Percentiles rank a stretch among this genome's conserved stretches.
Evolutionary conservation across 2,113 vertebrate genomes (phyloP).

Genomic region (Tragelaphus scriptus): DNA sequence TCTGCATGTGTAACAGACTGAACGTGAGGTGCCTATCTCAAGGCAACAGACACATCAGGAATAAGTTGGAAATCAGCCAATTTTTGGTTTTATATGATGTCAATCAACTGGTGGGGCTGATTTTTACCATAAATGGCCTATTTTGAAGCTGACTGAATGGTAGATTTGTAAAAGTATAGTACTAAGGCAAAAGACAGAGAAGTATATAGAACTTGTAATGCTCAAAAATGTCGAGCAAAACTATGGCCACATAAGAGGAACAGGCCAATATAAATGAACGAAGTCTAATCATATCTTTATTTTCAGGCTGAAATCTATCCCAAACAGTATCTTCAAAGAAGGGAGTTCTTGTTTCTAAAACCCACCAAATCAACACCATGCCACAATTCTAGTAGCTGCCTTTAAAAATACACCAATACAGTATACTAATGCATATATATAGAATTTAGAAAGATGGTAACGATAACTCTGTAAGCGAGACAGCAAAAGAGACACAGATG

Average conservation of each 20-base stretch:
- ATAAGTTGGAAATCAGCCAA: constrained; percentile 3
- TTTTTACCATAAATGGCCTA: not conserved
- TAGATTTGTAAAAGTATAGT: not conserved
- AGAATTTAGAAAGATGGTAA: too few species aligned
- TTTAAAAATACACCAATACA: not conserved
- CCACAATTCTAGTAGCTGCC: not conserved
- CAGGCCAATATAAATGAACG: not conserved
- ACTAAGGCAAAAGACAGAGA: not conserved
- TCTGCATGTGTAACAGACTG: not conserved
- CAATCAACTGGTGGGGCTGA: not conserved
- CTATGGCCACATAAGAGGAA: not conserved
- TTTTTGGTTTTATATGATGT: constrained; percentile 12
- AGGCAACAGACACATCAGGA: not conserved
- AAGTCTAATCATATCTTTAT: not conserved
- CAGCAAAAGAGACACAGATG: too few species aligned
- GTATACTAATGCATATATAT: too few species aligned
- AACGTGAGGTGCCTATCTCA: not conserved
- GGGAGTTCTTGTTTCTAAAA: not conserved
- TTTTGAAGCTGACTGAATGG: constrained; percentile 10
- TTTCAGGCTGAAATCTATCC: not conserved
- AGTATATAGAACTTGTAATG: not conserved
- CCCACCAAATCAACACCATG: not conserved
- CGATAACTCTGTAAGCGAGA: too few species aligned
- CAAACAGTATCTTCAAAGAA: not conserved
- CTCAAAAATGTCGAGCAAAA: not conserved